Evolutionary conservation across 1,140 invertebrate species (phyloP), one percentile per base, ranked within the genome.

Genomic region (Sycophaga agraensis): DNA sequence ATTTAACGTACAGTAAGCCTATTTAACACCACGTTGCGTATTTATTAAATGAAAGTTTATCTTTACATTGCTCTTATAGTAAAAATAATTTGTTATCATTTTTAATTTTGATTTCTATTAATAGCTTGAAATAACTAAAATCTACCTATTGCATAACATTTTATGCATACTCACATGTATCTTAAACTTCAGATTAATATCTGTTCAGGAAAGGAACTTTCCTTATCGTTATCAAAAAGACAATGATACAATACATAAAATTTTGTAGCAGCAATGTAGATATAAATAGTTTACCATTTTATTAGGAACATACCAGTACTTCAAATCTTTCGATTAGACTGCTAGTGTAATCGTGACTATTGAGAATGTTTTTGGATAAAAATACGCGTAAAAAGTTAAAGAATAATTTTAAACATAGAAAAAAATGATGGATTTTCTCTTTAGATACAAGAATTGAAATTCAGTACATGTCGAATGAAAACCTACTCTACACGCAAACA

Each of bases 231-330:
- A 39, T 16, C n/a, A 21, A 24, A 31, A 19, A 4, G 31, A 50
- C 39, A 40, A 53, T 53, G 39, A 35, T 22, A 37, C 46, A 39
- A 48, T 48, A 24, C 49, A 58, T 58, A 58, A 40, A 58, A 40
- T 40, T 22, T 50, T 5, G 14, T 17, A 34, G 50, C 24, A 43
- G 56, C 46, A 59, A 59, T 42, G 46, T 28, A 14, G 26, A 21
- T 59, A 16, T 40, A 58, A 46, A 40, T 31, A 49, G 22, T 46
- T 58, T 49, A 40, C 12, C 8, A 59, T 59, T 22, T 43, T 34
- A 50, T 51, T 59, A 59, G 57, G 57, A 59, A 59, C 57, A 59
- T 50, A n/a, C n/a, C n/a, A n/a, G n/a, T n/a, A n/a, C n/a, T n/a
- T n/a, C n/a, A n/a, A n/a, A n/a, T n/a, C n/a, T n/a, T n/a, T n/a